These are phyloP conservation scores for Anastrepha obliqua DNA, from an alignment of 1,140 invertebrate genomes.

Conservation along the genomic window DNA sequence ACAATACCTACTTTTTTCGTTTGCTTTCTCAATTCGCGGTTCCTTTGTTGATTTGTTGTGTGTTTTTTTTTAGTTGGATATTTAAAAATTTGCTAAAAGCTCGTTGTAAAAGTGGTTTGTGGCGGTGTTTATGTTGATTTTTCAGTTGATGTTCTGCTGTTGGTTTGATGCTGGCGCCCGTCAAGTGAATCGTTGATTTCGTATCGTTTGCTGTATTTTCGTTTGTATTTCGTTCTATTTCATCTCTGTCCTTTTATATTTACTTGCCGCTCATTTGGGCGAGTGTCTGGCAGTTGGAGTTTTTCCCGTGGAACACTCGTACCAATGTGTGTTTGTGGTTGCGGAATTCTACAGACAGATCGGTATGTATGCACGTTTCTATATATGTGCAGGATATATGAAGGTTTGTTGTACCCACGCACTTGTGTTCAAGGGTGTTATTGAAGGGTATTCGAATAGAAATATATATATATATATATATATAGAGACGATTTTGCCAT, in stretches of 20 bases:
- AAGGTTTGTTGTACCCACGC: no score
- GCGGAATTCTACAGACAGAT: constrained; percentile 13
- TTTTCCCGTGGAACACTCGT: neutral
- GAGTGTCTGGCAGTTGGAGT: neutral
- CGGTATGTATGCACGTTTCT: neutral
- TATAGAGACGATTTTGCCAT: no score
- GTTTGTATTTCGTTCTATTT: neutral
- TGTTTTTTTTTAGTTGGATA: neutral
- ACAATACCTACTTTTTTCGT: neutral
- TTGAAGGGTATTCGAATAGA: no score
- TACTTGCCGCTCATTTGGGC: neutral
- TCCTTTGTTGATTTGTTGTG: neutral
- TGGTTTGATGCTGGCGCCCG: constrained; percentile 1
- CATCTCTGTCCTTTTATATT: neutral
- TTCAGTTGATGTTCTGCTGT: neutral
- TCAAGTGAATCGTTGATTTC: neutral
- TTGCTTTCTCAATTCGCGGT: constrained; percentile 13
- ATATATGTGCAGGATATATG: no score
- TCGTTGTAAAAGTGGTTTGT: neutral
- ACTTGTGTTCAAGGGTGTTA: no score
- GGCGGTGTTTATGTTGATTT: neutral
- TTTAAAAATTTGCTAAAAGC: neutral
- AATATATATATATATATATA: no score
- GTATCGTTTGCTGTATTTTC: neutral
- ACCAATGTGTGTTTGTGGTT: neutral